Evolutionary conservation across 2,888 invertebrate genomes (phyloP), one percentile per base, ranked within the genome.

Genomic region (Mechanitis mazaeus): DNA sequence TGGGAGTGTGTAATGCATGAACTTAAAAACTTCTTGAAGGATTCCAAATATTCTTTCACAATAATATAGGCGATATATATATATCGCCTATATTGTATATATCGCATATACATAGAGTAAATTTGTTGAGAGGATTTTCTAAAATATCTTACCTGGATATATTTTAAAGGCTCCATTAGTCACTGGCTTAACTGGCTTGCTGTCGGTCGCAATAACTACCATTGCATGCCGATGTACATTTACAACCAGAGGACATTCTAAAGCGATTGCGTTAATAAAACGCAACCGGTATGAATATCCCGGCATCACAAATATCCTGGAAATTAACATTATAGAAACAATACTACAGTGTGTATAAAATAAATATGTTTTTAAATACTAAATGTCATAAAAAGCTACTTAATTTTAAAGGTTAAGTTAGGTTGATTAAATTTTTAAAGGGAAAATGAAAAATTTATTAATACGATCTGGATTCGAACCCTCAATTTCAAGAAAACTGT

Each of bases 251-350:
- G 91, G 90, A 68, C 93, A 93, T 61, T 87, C 86, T 3, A 91
- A 76, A 12, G 91, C 91, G 33, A 91, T 84, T 2, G 91, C 91
- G 64, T 92, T 92, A 60, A 92, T 87, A 58, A 93, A 69, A 50
- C 93, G 85, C 65, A 93, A 81, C 59, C 92, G 81, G 69, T 92
- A 92, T 45, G 87, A 83, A 50, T 78, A 81, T n/a, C 89, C 87
- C 58, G 80, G 76, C 69, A 83, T 76, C 6, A 92, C 84, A 58
- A 87, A 85, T 47, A 85, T 68, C 67, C 91, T 91, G 84, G 4
- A 84, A 86, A 31, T 50, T 31, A 50, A 9, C 6, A 50, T 0
- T 11, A 9, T 3, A 42, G 9, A 42, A 9, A 9, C 7, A 11
- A 42, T 42, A 20, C 20, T 42, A n/a, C 20, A 47, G 47, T 6